Conservation (phyloP, 2,113 vertebrate species). For the Oenanthe oenanthe region DNA sequence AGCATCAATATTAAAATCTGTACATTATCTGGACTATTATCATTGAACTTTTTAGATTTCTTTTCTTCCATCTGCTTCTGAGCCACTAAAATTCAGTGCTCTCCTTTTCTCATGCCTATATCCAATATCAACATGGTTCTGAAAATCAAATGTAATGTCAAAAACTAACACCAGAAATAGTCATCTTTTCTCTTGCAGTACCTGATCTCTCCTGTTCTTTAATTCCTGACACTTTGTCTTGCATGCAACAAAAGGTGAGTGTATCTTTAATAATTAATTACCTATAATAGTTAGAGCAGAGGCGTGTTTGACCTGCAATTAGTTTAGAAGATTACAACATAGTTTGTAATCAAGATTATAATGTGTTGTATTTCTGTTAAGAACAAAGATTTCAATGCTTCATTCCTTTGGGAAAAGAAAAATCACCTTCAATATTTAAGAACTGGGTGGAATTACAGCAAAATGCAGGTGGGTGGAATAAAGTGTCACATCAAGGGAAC, state of each 20-base stretch:
- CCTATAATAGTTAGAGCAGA: background rate
- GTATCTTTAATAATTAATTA: background rate
- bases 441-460: background rate
- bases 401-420: background rate
- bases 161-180: background rate
- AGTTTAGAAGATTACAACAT: background rate
- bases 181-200: background rate
- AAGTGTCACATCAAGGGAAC: background rate
- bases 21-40: background rate
- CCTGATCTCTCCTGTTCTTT: background rate
- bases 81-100: background rate
- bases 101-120: background rate
- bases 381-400: background rate
- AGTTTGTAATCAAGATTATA: background rate
- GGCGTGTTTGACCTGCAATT: background rate
- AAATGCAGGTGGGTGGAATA: background rate
- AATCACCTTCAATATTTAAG: background rate
- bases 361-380: fast-evolving
- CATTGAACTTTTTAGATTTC: background rate
- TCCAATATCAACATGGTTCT: background rate
- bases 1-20: background rate
- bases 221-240: background rate
- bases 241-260: background rate
- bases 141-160: background rate
- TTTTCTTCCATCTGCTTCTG: background rate